Evolutionary conservation across 2,113 vertebrate genomes (phyloP), one percentile per base, ranked within the genome.

Genomic region (Mastomys coucha): DNA sequence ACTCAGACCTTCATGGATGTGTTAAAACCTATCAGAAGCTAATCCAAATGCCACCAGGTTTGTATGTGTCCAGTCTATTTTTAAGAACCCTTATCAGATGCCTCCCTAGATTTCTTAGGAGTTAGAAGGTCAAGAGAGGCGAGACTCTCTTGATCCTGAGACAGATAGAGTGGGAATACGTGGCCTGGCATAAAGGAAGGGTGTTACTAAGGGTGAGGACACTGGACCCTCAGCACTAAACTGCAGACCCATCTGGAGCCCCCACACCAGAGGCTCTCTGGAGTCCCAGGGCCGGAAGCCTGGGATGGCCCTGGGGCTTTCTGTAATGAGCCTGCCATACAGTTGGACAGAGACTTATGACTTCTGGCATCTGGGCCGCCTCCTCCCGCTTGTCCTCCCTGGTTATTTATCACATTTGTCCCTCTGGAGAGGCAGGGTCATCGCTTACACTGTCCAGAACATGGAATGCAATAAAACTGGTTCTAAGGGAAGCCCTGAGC

Each of bases 321-420:
- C 95, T 73, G 65, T 97, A 98, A 97, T 97, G 94, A 97, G 94
- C 88, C 94, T 97, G 98, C 97, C 88, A 94, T 45, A 81, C 4
- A n/a, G 92, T 81, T 94, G 80, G 98, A 98, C 97, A 97, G 96
- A 98, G 97, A 98, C 97, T 98, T 97, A 98, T 96, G 97, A 96
- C 96, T 98, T 94, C 36, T 95, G 84, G 94, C 90, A 89, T 89
- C 91, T 81, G 75, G 88, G 89, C 93, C 0, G 0, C 94, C 97
- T 97, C 97, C 97, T 96, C 96, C 65, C 58, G 14, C 93, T 97
- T 97, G 97, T 95, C 97, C 93, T 96, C 96, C 93, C 89, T 94
- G 94, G 97, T 98, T 97, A 98, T 98, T 98, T 98, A 98, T 98
- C 97, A 98, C 91, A 92, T 97, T 97, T 96, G 97, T 97, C 94